phyloP scores from a whole-genome alignment of 2,888 invertebrate species.

The Cosmorhoe ocellata region DNA sequence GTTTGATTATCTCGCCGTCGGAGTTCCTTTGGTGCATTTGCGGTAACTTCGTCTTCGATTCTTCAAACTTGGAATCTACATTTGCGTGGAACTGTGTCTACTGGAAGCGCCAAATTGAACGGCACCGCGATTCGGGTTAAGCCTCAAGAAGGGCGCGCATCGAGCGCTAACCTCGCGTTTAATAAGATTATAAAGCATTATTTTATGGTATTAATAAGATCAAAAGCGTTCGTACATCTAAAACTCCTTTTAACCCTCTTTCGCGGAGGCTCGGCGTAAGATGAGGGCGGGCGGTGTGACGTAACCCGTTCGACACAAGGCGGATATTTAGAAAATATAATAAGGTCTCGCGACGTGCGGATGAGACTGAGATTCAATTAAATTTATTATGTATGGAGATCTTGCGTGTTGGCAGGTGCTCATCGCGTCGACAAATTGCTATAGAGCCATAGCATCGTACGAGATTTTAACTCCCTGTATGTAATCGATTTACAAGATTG shows the following conservation, averaged over 20 bases:
- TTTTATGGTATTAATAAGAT: constrained; percentile 89
- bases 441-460: constrained; percentile 36
- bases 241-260: constrained; percentile 83
- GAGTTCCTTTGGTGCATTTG: constrained; percentile 75
- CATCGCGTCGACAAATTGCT: constrained; percentile 71
- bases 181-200: constrained; percentile 90
- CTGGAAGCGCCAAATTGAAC: constrained; percentile 64
- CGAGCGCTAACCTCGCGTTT: constrained; percentile 87
- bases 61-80: constrained; percentile 41
- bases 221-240: constrained; percentile 86
- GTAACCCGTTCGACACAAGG: constrained; percentile 69
- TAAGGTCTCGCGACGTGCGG: constrained; percentile 68
- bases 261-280: constrained; percentile 71
- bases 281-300: constrained; percentile 69
- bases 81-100: constrained; percentile 45
- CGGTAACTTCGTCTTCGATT: constrained; percentile 48
- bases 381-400: constrained; percentile 82
- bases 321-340: constrained; percentile 78
- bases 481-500: constrained; percentile 29
- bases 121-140: constrained; percentile 47
- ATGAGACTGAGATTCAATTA: constrained; percentile 80
- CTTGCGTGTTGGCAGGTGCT: constrained; percentile 71
- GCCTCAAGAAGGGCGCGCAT: constrained; percentile 63
- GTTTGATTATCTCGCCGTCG: constrained; percentile 73
- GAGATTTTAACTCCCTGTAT: constrained; percentile 47